Evolutionary conservation across 2,888 invertebrate genomes (phyloP), one percentile per base, ranked within the genome.

Genomic region (Abscondita cerata): DNA sequence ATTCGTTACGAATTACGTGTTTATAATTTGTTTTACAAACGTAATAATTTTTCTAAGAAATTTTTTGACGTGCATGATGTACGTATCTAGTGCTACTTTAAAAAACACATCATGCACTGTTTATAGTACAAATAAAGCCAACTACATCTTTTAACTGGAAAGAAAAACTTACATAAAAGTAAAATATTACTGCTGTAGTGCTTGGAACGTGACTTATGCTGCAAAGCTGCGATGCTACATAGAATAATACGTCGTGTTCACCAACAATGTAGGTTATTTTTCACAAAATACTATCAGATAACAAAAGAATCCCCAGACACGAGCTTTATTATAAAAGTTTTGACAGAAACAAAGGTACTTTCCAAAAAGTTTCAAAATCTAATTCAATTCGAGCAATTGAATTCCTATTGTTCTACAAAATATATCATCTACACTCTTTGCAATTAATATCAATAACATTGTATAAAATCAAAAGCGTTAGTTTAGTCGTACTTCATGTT

Each of bases 81-180:
- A n/a, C n/a, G n/a, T n/a, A n/a, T n/a, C n/a, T n/a, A 64, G 60
- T 38, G 47, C 38, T 31, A 47, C 44, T 61, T 64, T 60, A 55
- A 60, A 60, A 64, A 57, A 52, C 64, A 64, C 52, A 60, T 57
- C 64, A 60, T 64, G 60, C 52, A 20, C 56, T 57, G 59, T 52
- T 60, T 53, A 64, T 60, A 55, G 64, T 56, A 55, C 53, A 51
- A 60, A 64, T 53, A 53, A 57, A 60, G 52, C 47, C 53, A 56
- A 56, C 56, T 61, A 56, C 61, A 56, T 51, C 56, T 50, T 56
- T 31, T 38, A 52, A 41, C 47, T 54, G 52, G 55, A 9, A 66
- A 64, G 63, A 66, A 62, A 65, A 70, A 69, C 63, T 65, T 60
- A 66, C 68, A 70, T 70, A 69, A 70, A 70, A 68, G 66, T 70